Percentiles rank a stretch among this genome's conserved stretches.
phyloP scores from a whole-genome alignment of 1,140 invertebrate species.

The Phocides pigmalion region DNA sequence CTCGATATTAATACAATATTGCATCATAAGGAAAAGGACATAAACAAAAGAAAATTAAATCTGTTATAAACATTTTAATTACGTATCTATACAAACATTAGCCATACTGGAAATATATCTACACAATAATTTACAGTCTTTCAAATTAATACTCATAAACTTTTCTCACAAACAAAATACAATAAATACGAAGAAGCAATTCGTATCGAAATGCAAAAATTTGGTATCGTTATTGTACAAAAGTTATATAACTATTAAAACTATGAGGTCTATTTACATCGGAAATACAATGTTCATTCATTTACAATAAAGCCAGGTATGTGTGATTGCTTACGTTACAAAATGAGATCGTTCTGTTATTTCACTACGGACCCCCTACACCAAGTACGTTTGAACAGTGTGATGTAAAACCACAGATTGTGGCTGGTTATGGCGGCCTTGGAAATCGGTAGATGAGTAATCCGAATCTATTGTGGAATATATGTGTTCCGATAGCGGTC shows the following conservation, averaged over 20 bases:
- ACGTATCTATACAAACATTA: constrained; percentile 79
- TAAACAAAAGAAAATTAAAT: constrained; percentile 53
- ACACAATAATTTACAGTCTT: constrained; percentile 83
- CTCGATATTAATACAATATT: constrained; percentile 26
- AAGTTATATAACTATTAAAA: constrained; percentile 71
- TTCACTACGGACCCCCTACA: constrained; percentile 59
- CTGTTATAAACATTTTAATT: constrained; percentile 79
- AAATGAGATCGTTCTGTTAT: constrained; percentile 63
- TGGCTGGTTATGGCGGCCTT: constrained; percentile 69
- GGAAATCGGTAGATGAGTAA: constrained; percentile 84
- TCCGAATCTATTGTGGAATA: constrained; percentile 94
- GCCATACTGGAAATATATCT: constrained; percentile 73
- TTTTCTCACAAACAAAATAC: constrained; percentile 64
- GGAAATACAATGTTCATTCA: constrained; percentile 57
- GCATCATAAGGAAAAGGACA: constrained; percentile 17
- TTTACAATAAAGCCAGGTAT: constrained; percentile 62
- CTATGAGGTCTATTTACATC: constrained; percentile 69
- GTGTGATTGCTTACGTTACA: constrained; percentile 64
- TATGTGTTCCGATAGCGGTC: constrained; percentile 92
- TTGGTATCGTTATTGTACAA: constrained; percentile 83
- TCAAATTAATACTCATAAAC: constrained; percentile 79
- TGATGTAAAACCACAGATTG: constrained; percentile 75
- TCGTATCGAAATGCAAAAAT: constrained; percentile 78
- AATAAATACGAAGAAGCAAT: constrained; percentile 79
- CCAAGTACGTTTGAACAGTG: constrained; percentile 82